Evolutionary conservation across 2,113 vertebrate species (phyloP), one percentile per base, ranked within the genome.

Genomic region (Ameiurus melas): DNA sequence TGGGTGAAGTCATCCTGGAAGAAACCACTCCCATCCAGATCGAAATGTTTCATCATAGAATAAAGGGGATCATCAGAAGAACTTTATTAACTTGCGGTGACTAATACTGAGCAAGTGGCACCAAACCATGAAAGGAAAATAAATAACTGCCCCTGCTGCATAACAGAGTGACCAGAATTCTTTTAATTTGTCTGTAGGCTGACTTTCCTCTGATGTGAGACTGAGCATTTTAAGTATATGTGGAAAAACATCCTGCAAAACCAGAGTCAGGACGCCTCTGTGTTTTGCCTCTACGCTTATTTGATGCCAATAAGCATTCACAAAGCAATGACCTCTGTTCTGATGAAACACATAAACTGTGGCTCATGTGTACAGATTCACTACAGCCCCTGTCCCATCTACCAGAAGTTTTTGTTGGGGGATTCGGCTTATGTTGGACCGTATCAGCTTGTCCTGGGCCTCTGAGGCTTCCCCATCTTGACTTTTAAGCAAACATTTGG

Each of bases 401-500:
- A 92, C 91, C 92, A 93, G 90, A 91, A 91, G 77, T 92, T 94
- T 91, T 92, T 87, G 88, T 90, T 89, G 66, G 83, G 86, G 73
- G 88, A 88, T 84, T 88, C 75, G 33, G 88, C 83, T 91, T 70
- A 47, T 80, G 84, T 88, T 91, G 91, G 90, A 87, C 51, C 57
- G 36, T 88, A 91, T 93, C 91, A 82, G 86, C 85, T 91, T 86
- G 81, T 89, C 87, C 88, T 89, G 91, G 82, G 87, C 90, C 90
- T 94, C 88, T 91, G 91, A 92, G 92, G 86, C 94, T 92, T 95
- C 91, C 92, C 91, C 92, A 90, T 94, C 89, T 92, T 89, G 92
- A 93, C 84, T 93, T 94, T 93, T 93, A 77, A 92, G 89, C 90
- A 93, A 95, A 94, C 92, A 94, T 95, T 94, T 93, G 89, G 83